Evolutionary conservation across 2,888 invertebrate genomes (phyloP), one percentile per base, ranked within the genome.

Genomic region (Agonopterix subpropinquella): DNA sequence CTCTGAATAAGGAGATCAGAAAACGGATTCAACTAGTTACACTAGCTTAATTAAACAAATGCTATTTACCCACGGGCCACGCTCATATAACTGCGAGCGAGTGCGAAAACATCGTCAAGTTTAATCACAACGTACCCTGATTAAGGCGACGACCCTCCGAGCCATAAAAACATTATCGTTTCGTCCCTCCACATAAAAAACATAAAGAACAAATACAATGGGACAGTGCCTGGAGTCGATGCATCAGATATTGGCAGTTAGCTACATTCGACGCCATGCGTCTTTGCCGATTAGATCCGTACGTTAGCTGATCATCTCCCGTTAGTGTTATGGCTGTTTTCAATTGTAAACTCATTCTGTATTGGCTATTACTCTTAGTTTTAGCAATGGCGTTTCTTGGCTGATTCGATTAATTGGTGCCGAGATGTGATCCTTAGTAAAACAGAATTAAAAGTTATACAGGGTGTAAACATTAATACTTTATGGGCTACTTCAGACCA

Each of bases 111-210:
- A 76, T 65, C 69, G 65, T 68, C 70, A 66, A 71, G 70, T 80
- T 84, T 88, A 86, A 88, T 87, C 85, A 86, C 83, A 78, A 71
- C 74, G 77, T 74, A 74, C 80, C 79, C 84, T 88, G 88, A 88
- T 88, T 85, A 88, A 79, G 71, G 75, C 75, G 67, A 76, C 80
- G 67, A 77, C 80, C 83, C 82, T 76, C 76, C 64, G 18, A 73
- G 78, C 85, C 85, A 83, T 88, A 88, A 88, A 88, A 87, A 87
- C 88, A 88, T 87, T 87, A 88, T 86, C 87, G 81, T 73, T 73
- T 65, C 76, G 72, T 80, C 84, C 83, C 86, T 78, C 77, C 76
- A 72, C 71, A 72, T 80, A 84, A 88, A 88, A 86, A 87, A 80
- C 83, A 86, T 86, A 86, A 86, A 87, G 80, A 83, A 83, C 78